phyloP scores from a whole-genome alignment of 2,797 vertebrate species.

The Pangasius sanitwongsei region DNA sequence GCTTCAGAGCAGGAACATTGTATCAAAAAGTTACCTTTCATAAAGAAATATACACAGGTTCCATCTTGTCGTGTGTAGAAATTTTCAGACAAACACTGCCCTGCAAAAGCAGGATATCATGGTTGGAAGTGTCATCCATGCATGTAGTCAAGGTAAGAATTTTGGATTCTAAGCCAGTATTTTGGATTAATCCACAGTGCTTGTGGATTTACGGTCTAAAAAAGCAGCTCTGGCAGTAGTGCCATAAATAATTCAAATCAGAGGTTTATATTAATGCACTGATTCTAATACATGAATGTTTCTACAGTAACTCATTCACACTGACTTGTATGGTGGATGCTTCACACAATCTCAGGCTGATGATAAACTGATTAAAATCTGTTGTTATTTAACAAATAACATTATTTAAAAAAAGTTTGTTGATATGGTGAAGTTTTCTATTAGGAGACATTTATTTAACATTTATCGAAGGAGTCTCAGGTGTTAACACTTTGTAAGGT shows the following conservation, averaged over 20 bases:
- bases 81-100: conserved; percentile 88
- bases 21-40: conserved; percentile 78
- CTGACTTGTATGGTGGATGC: too few relatives aligned
- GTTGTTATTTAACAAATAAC: background rate
- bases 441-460: background rate
- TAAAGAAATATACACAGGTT: conserved; percentile 93
- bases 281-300: background rate
- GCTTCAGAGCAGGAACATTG: background rate
- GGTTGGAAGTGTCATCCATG: background rate
- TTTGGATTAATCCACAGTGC: background rate
- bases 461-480: background rate
- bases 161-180: background rate
- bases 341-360: background rate
- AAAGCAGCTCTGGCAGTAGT: background rate
- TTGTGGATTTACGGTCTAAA: background rate
- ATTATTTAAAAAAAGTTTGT: background rate
- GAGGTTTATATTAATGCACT: background rate
- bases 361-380: background rate
- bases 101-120: conserved; percentile 64
- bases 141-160: background rate
- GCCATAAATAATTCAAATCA: background rate
- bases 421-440: background rate
- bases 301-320: background rate
- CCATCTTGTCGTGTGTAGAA: conserved; percentile 92
- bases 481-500: background rate